These are phyloP conservation scores for Spinibarbus caldwelli DNA, from an alignment of 2,797 vertebrate species.

Conservation along the genomic window DNA sequence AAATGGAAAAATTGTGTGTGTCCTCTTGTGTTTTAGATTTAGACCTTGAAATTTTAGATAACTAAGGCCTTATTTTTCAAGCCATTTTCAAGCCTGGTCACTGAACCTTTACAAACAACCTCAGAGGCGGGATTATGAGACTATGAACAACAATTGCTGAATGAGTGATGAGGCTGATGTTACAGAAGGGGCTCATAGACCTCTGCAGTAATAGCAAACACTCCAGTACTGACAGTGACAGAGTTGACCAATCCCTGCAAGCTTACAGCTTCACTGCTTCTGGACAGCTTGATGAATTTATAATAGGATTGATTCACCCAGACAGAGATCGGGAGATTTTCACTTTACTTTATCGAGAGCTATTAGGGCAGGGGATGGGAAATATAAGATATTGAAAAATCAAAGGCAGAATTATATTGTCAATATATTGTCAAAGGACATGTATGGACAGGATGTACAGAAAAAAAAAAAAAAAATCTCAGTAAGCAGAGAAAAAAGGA, in stretches of 20 bases:
- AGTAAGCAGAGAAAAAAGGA: neutral
- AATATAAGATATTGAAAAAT: neutral
- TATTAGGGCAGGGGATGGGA: neutral
- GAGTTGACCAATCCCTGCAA: neutral
- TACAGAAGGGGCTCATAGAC: conserved; percentile 15
- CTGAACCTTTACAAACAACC: conserved; percentile 17
- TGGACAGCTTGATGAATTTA: conserved; percentile 45
- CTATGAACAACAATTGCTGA: conserved; percentile 2
- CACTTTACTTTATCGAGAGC: conserved; percentile 1
- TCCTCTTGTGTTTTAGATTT: conserved; percentile 6
- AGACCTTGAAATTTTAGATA: neutral
- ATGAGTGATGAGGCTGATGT: conserved; percentile 6
- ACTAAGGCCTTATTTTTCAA: neutral
- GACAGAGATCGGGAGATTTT: neutral
- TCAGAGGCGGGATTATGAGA: neutral
- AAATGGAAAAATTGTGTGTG: neutral
- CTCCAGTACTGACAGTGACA: conserved; percentile 25
- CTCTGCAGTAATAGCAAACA: conserved; percentile 14
- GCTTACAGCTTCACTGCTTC: conserved; percentile 2
- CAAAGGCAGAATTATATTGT: neutral
- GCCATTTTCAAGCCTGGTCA: neutral
- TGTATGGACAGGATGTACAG: neutral
- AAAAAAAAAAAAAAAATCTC: neutral
- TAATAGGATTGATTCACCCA: conserved; percentile 27
- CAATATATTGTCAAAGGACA: neutral